A percentile compares a stretch with the other conserved stretches of the same genome.
Evolutionary conservation across 2,888 invertebrate genomes (phyloP).

Genomic region (Onthophagus sagittarius): DNA sequence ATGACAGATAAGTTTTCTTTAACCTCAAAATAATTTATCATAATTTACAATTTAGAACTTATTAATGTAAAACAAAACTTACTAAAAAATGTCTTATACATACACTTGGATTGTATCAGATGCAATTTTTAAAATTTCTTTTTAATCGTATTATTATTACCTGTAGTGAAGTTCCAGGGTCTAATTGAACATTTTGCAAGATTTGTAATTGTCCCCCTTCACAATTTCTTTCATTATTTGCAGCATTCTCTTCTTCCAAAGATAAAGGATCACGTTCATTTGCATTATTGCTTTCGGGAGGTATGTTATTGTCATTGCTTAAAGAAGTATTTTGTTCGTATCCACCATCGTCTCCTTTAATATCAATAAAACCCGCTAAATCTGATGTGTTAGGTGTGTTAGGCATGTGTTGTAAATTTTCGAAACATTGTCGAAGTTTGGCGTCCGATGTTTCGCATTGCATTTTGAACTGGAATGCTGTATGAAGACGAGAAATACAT

Average conservation of each 20-base stretch:
- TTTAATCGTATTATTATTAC: conserved; percentile 10
- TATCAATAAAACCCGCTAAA: conserved; percentile 39
- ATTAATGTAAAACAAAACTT: not conserved
- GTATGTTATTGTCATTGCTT: not conserved
- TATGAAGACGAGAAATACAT: conserved; percentile 46
- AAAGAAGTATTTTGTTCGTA: conserved; percentile 12
- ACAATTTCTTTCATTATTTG: conserved; percentile 11
- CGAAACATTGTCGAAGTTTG: conserved; percentile 45
- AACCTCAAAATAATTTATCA: no score
- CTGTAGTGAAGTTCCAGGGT: conserved; percentile 25
- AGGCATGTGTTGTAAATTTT: conserved; percentile 38
- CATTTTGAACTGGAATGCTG: conserved; percentile 48
- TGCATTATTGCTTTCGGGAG: not conserved
- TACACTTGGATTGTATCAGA: no score
- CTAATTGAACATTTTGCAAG: conserved; percentile 35
- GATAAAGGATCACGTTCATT: not conserved
- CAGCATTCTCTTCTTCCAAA: not conserved
- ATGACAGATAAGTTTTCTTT: no score
- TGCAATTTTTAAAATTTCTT: not conserved
- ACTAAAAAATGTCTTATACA: no score
- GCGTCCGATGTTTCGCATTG: conserved; percentile 47
- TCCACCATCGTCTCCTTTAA: conserved; percentile 30
- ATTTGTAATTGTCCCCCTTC: conserved; percentile 29
- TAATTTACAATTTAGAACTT: not conserved
- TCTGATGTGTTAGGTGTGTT: conserved; percentile 35